Percentiles rank a stretch among this genome's conserved stretches.
Conservation (phyloP, 2,797 vertebrate genomes). For the Sparidentex hasta region DNA sequence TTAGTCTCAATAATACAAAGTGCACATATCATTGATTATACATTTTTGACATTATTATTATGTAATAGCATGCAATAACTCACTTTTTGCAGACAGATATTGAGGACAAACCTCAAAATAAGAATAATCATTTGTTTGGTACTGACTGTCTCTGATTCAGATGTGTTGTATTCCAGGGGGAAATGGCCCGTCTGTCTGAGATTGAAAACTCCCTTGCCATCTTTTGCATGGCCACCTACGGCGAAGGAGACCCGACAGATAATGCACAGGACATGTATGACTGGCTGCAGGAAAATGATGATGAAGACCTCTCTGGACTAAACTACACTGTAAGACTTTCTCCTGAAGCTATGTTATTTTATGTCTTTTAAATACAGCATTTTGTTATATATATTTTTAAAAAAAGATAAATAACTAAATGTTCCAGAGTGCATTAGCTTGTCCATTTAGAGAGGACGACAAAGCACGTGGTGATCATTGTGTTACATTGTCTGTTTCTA, state of each 20-base stretch:
- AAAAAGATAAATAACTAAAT: too few relatives aligned
- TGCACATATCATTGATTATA: neutral
- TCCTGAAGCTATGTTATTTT: neutral
- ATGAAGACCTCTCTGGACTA: conserved; percentile 89
- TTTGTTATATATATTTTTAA: too few relatives aligned
- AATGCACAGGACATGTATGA: conserved; percentile 99
- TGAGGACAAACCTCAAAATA: neutral
- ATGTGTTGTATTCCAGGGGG: conserved; percentile 81
- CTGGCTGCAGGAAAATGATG: conserved; percentile 94
- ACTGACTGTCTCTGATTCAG: conserved; percentile 2
- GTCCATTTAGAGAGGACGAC: too few relatives aligned
- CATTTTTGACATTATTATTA: neutral
- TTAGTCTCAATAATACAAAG: neutral
- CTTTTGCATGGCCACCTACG: conserved; percentile 99
- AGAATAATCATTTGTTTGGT: neutral
- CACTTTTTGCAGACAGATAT: neutral
- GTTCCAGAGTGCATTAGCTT: too few relatives aligned
- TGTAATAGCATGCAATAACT: neutral
- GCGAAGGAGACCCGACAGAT: conserved; percentile 97
- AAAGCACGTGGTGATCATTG: too few relatives aligned
- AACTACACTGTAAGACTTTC: conserved; percentile 90
- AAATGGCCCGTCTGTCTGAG: conserved; percentile 91
- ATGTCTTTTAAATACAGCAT: neutral
- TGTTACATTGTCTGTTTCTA: too few relatives aligned
- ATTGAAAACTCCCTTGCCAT: conserved; percentile 94